Conservation (phyloP, 2,888 invertebrate species). For the Exephanes ischioxanthus region DNA sequence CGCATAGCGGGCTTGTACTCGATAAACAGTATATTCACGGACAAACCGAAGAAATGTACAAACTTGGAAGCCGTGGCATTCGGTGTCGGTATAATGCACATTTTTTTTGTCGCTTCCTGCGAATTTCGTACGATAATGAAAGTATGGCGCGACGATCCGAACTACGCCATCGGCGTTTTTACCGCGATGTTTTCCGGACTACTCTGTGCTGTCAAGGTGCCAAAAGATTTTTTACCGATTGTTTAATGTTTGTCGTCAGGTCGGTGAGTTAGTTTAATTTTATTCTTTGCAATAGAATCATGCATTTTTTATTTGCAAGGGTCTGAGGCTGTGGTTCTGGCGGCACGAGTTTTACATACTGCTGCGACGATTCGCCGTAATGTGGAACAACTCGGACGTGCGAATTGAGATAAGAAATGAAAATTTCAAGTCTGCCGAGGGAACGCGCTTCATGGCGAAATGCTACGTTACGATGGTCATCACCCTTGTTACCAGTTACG, state of each 20-base stretch:
- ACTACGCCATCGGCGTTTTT: constrained; percentile 61
- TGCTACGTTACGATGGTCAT: constrained; percentile 63
- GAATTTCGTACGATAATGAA: constrained; percentile 54
- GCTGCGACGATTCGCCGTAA: constrained; percentile 43
- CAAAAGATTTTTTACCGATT: not conserved
- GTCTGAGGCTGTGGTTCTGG: constrained; percentile 60
- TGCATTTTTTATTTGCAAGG: constrained; percentile 37
- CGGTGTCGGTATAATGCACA: constrained; percentile 54
- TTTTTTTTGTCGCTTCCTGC: constrained; percentile 61
- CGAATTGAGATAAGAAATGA: constrained; percentile 29
- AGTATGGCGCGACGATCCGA: constrained; percentile 55
- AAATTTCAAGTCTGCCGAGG: constrained; percentile 44
- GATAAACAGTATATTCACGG: constrained; percentile 56
- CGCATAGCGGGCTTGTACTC: constrained; percentile 58
- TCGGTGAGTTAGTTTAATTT: not conserved
- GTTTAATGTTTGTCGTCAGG: not conserved
- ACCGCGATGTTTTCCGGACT: constrained; percentile 65
- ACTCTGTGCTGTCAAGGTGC: constrained; percentile 63
- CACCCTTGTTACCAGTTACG: constrained; percentile 56
- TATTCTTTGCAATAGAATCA: not conserved
- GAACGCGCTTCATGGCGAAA: constrained; percentile 42
- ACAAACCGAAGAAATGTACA: constrained; percentile 4
- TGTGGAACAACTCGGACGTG: constrained; percentile 55
- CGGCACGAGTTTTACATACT: constrained; percentile 58
- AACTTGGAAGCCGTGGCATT: constrained; percentile 57